Conservation (phyloP, 2,888 invertebrate genomes). For the Ichneumoninae sp. region DNA sequence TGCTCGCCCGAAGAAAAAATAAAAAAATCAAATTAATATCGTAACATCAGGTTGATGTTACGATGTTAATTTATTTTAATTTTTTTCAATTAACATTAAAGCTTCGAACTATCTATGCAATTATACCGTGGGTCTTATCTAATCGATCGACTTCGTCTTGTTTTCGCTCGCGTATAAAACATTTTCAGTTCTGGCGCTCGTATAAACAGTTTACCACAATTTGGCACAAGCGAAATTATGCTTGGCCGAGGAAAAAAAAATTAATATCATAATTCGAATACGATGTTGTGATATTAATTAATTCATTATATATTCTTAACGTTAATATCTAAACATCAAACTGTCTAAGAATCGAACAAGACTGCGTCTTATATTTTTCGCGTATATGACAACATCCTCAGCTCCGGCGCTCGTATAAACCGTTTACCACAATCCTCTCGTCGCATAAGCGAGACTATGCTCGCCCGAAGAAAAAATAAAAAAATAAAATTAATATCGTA, state of each 20-base stretch:
- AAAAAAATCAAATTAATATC: background rate
- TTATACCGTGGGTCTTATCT: slow-evolving; percentile 37
- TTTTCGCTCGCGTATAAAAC: slow-evolving; percentile 58
- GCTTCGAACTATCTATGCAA: background rate
- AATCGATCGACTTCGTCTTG: slow-evolving; percentile 28
- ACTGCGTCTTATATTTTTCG: slow-evolving; percentile 48
- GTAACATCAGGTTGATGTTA: too few species aligned
- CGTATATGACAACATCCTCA: slow-evolving; percentile 43
- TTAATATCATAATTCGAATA: too few species aligned
- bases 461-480: too few species aligned
- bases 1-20: background rate
- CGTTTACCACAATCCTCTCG: slow-evolving; percentile 27
- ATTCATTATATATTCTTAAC: background rate
- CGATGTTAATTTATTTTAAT: background rate
- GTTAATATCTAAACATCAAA: background rate
- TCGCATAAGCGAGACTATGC: slow-evolving; percentile 31
- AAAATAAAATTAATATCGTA: background rate
- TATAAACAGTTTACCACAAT: slow-evolving; percentile 20
- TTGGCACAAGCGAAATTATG: slow-evolving; percentile 21
- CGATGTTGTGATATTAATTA: too few species aligned
- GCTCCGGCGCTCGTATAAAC: background rate
- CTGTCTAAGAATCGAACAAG: slow-evolving; percentile 42
- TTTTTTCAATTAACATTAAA: background rate
- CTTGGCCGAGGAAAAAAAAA: background rate
- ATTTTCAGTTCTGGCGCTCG: slow-evolving; percentile 17